These are phyloP conservation scores for Entelurus aequoreus DNA, from an alignment of 2,113 vertebrate species.

Conservation along the genomic window DNA sequence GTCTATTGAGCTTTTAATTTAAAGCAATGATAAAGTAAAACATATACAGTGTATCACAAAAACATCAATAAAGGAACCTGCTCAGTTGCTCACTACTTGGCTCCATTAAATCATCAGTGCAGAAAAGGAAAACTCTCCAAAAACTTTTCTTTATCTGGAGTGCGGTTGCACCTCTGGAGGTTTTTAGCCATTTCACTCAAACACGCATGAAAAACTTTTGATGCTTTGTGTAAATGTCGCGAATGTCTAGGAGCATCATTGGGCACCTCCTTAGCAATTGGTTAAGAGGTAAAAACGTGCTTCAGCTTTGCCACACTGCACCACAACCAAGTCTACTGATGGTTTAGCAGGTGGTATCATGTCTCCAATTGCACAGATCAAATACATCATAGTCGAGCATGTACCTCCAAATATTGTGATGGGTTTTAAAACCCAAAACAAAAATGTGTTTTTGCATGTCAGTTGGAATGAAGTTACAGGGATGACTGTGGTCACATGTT, in stretches of 20 bases:
- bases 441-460: background rate
- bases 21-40: conserved; percentile 36
- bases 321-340: conserved; percentile 10
- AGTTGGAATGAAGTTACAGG: background rate
- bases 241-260: background rate
- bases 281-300: conserved; percentile 37
- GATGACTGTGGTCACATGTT: conserved; percentile 17
- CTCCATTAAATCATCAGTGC: conserved; percentile 38
- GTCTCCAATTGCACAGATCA: conserved; percentile 12
- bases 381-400: background rate
- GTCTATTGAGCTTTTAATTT: conserved; percentile 52
- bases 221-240: conserved; percentile 7
- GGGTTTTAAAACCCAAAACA: no score
- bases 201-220: conserved; percentile 55
- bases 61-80: conserved; percentile 29
- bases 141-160: conserved; percentile 21
- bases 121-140: conserved; percentile 31
- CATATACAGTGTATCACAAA: conserved; percentile 39
- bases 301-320: conserved; percentile 27
- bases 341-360: conserved; percentile 11
- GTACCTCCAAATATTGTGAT: background rate
- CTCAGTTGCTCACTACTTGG: conserved; percentile 28
- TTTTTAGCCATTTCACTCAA: conserved; percentile 65
- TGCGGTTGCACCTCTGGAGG: conserved; percentile 30
- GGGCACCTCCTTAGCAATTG: conserved; percentile 26